Base-by-base conservation (phyloP, 2,113 vertebrate genomes). In the Eretmochelys imbricata region DNA sequence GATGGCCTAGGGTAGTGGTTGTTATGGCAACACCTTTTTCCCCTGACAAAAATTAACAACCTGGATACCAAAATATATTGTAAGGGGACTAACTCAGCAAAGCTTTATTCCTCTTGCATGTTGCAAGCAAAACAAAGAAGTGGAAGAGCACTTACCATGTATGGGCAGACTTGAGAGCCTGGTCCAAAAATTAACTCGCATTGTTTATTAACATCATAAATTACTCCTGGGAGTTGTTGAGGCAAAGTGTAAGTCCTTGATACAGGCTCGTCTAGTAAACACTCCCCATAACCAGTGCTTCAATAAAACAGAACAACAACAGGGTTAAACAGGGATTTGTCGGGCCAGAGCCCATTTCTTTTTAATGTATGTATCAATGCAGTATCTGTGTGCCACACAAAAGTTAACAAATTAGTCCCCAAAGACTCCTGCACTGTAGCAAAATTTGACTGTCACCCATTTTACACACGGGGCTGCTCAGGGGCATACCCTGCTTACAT, bases 141-240 rank as follows among this genome's bases (percentile, higher is more conserved):
- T 87, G 76, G 84, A 89, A 96, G 11, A 92, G 84, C 84, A 98
- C 99, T 99, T 98, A 99, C 99, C 99, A 99, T 99, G 95, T 99
- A 99, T 0, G 99, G 99, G 98, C 99, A 99, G 98, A 99, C 99
- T 98, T 99, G 99, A 89, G 99, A 99, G 93, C 99, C 99, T 1
- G 99, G 98, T 97, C 99, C 99, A 98, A 99, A 99, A 98, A 99
- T 99, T 98, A 99, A 97, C 98, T 99, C 99, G 97, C 99, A 99
- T 97, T 99, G 99, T 98, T 99, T 99, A 98, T 99, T 99, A 98
- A 99, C 99, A 6, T 98, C 99, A 98, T 99, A 99, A 95, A 99
- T 98, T 91, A 98, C 98, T 91, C 99, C 99, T 0, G 99, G 99
- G 95, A 99, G 99, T 97, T 99, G 99, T 95, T 99, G 98, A 96